These are phyloP conservation scores for Thecocarcelia acutangulata DNA, from an alignment of 2,888 invertebrate genomes.

Conservation along the genomic window DNA sequence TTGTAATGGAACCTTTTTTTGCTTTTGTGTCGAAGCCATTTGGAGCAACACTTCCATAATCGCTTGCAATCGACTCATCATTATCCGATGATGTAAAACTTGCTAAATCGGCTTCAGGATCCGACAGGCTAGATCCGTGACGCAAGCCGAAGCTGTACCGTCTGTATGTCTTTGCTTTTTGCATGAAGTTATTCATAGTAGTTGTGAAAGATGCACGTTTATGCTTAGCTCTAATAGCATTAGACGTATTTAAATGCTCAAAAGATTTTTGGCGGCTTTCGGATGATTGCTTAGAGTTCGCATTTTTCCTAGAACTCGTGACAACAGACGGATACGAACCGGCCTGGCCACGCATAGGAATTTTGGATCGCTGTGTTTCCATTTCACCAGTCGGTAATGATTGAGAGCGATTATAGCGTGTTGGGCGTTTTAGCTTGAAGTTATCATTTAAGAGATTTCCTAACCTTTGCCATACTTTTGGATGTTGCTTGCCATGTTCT, in stretches of 20 bases:
- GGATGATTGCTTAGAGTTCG: constrained; percentile 54
- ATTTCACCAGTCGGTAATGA: constrained; percentile 88
- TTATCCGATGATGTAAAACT: constrained; percentile 78
- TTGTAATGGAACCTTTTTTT: not conserved
- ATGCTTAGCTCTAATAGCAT: constrained; percentile 75
- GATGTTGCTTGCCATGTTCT: constrained; percentile 63
- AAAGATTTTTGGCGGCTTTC: constrained; percentile 5
- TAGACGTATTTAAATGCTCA: constrained; percentile 1
- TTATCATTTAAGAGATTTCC: constrained; percentile 92
- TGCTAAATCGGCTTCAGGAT: constrained; percentile 86
- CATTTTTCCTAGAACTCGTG: constrained; percentile 75
- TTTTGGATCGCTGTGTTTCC: constrained; percentile 80
- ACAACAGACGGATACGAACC: constrained; percentile 73
- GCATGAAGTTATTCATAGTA: constrained; percentile 91
- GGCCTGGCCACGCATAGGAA: constrained; percentile 73
- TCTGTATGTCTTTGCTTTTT: constrained; percentile 87
- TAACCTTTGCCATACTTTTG: constrained; percentile 82
- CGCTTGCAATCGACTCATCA: constrained; percentile 75
- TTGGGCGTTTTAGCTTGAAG: constrained; percentile 80
- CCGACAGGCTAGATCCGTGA: constrained; percentile 87
- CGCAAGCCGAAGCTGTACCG: constrained; percentile 81
- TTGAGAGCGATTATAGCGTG: constrained; percentile 86
- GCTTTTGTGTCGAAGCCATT: constrained; percentile 26
- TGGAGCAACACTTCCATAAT: constrained; percentile 60
- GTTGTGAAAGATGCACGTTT: constrained; percentile 88